A percentile compares a stretch with the other conserved stretches of the same genome.
These are phyloP conservation scores for Glaucidium brasilianum DNA, from an alignment of 2,113 vertebrate species.

Conservation along the genomic window DNA sequence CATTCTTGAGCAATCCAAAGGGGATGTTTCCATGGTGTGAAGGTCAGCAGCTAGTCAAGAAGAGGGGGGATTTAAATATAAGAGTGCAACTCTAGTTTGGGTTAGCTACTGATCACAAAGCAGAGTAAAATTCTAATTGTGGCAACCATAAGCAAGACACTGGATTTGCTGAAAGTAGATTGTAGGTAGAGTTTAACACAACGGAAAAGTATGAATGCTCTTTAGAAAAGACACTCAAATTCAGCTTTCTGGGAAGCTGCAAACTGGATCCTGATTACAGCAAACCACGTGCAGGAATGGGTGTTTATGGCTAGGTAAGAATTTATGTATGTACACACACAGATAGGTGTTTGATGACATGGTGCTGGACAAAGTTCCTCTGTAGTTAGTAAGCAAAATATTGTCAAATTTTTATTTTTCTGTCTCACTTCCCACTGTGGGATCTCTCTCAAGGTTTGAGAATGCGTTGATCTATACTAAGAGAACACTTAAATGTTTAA, in stretches of 20 bases:
- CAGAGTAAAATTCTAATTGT: not conserved
- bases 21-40: not conserved
- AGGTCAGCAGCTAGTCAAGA: not conserved
- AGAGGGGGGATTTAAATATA: not conserved
- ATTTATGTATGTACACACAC: fast-evolving
- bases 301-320: not conserved
- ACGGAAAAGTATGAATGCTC: not conserved
- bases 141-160: not conserved
- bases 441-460: not conserved
- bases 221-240: not conserved
- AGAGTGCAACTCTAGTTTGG: not conserved
- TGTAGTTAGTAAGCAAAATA: not conserved
- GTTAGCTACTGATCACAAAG: not conserved
- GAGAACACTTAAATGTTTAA: not conserved
- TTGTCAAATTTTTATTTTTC: not conserved
- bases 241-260: not conserved
- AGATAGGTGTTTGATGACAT: not conserved
- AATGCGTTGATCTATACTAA: not conserved
- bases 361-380: not conserved
- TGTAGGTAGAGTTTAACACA: not conserved
- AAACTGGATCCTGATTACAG: not conserved
- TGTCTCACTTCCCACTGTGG: not conserved
- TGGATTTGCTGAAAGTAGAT: not conserved
- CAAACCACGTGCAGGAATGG: not conserved
- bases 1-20: not conserved